A percentile compares a stretch with the other conserved stretches of the same genome.
These are phyloP conservation scores for Frieseomelitta varia DNA, from an alignment of 1,140 invertebrate species.

Conservation along the genomic window DNA sequence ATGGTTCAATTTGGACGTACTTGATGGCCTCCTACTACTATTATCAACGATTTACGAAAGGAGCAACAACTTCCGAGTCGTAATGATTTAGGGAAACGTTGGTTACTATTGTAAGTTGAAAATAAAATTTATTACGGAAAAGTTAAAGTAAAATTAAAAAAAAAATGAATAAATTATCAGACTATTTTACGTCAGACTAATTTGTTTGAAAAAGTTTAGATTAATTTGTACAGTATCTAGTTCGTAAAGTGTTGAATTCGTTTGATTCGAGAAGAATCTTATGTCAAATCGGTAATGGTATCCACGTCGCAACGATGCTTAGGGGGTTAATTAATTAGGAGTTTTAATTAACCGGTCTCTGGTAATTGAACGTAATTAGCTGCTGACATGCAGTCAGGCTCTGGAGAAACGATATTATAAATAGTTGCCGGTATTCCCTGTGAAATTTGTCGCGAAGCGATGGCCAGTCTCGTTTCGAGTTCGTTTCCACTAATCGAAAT, in stretches of 20 bases:
- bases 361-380: slow-evolving; percentile 46
- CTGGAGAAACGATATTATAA: slow-evolving; percentile 22
- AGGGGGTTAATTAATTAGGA: slow-evolving; percentile 42
- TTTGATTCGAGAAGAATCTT: slow-evolving; percentile 7
- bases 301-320: background rate
- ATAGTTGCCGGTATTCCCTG: background rate
- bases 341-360: slow-evolving; percentile 46
- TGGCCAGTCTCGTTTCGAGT: background rate
- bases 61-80: too few species aligned
- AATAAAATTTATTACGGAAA: too few species aligned
- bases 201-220: too few species aligned
- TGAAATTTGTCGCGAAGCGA: background rate
- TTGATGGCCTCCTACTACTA: too few species aligned
- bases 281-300: background rate
- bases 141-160: too few species aligned
- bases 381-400: slow-evolving; percentile 11
- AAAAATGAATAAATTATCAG: too few species aligned
- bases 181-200: too few species aligned
- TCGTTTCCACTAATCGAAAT: background rate
- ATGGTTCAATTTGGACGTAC: too few species aligned
- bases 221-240: too few species aligned
- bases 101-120: too few species aligned
- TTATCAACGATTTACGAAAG: too few species aligned
- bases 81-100: too few species aligned
- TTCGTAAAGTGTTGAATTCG: background rate